These are phyloP conservation scores for Batillaria attramentaria DNA, from an alignment of 1,140 invertebrate genomes.

Conservation along the genomic window DNA sequence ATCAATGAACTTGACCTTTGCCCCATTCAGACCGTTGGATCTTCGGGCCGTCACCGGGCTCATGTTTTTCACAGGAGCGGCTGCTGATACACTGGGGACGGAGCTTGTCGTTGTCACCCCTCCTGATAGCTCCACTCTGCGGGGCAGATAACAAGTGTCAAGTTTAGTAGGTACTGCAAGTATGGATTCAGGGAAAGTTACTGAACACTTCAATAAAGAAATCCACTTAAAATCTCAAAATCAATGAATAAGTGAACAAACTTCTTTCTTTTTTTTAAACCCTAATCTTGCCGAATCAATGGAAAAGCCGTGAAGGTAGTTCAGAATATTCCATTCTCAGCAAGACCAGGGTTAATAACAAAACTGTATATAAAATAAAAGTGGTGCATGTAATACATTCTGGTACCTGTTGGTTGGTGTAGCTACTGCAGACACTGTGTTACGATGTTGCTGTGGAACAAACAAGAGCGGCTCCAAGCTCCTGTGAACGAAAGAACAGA, in stretches of 20 bases:
- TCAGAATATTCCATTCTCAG: too few species aligned
- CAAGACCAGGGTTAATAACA: neutral
- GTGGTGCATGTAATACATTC: neutral
- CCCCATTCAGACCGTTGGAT: constrained; percentile 39
- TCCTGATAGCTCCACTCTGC: neutral
- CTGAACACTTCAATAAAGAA: too few species aligned
- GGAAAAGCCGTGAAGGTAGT: too few species aligned
- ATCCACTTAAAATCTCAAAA: too few species aligned
- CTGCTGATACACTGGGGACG: neutral
- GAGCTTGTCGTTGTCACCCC: neutral
- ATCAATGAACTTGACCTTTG: constrained; percentile 58
- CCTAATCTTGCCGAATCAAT: too few species aligned
- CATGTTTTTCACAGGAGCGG: constrained; percentile 21
- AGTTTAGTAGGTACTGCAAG: too few species aligned
- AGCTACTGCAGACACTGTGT: neutral
- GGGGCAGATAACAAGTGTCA: neutral
- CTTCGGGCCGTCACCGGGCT: constrained; percentile 31
- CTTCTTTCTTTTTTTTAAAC: too few species aligned
- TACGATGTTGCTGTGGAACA: constrained; percentile 10
- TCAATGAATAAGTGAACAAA: too few species aligned
- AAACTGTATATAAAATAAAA: neutral
- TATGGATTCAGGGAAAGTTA: too few species aligned
- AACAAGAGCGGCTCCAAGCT: constrained; percentile 57
- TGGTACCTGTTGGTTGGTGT: constrained; percentile 13
- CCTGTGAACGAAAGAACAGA: constrained; percentile 38